Percentiles rank a stretch among this genome's conserved stretches.
phyloP scores from a whole-genome alignment of 1,140 invertebrate genomes.

The Pygmarrhopalites habei region DNA sequence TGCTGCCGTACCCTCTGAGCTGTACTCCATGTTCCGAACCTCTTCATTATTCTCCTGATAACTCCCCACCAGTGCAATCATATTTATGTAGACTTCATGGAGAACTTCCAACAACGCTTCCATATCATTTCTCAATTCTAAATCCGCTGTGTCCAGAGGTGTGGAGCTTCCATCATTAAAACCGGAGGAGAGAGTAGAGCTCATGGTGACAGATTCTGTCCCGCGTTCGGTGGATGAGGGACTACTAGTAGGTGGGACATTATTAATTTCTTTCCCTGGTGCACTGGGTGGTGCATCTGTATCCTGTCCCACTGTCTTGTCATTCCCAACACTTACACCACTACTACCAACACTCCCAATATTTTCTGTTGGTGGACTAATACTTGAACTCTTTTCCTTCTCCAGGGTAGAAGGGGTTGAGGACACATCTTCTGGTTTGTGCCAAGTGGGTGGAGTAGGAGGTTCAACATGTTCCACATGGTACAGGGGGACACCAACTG shows the following conservation, averaged over 20 bases:
- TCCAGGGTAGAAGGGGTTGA: background rate
- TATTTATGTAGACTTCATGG: slow-evolving; percentile 23
- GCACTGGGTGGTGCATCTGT: background rate
- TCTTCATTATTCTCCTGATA: slow-evolving; percentile 33
- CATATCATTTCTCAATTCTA: slow-evolving; percentile 25
- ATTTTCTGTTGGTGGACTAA: too few relatives aligned
- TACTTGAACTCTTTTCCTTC: slow-evolving; percentile 3
- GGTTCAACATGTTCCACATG: slow-evolving; percentile 39
- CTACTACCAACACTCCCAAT: too few relatives aligned
- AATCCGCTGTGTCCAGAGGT: slow-evolving; percentile 2
- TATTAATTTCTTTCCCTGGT: background rate
- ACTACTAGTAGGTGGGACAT: background rate
- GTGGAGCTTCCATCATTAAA: background rate
- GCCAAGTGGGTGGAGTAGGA: slow-evolving; percentile 36
- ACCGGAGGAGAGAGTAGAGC: background rate
- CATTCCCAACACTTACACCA: slow-evolving; percentile 1
- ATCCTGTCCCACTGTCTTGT: background rate
- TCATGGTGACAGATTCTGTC: slow-evolving; percentile 2
- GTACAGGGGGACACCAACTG: slow-evolving; percentile 36
- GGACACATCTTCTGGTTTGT: slow-evolving; percentile 30
- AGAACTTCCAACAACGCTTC: slow-evolving; percentile 27
- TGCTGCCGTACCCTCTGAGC: slow-evolving; percentile 33
- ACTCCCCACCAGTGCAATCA: slow-evolving; percentile 26
- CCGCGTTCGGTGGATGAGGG: slow-evolving; percentile 1
- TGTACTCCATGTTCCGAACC: slow-evolving; percentile 18